Base-by-base conservation (phyloP, 2,113 vertebrate genomes). In the Naja naja region DNA sequence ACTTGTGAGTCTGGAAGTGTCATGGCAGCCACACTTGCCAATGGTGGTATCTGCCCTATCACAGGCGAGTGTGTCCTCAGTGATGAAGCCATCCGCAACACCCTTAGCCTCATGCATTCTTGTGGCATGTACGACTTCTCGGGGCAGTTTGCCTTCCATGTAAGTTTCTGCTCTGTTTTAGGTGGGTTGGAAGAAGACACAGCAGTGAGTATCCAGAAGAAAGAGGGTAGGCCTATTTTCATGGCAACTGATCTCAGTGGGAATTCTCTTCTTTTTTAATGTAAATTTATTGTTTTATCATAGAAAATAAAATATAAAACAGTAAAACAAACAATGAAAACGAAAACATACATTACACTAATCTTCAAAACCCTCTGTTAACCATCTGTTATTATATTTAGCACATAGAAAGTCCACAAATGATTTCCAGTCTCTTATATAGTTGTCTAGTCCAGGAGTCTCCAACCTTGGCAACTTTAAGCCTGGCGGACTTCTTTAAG, bases 51-150 rank as follows among this genome's bases (percentile, higher is more conserved):
- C 97, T 99, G 99, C 96, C 99, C 99, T 23, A 99, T 99, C 96
- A 99, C 99, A 27, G 99, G 99, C 0, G 99, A 92, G n/a, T 88
- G 45, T 88, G 45, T 92, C 45, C 86, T 92, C 85, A 99, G 98
- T 95, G 99, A 99, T 0, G 99, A 99, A 97, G 98, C 99, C 0
- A 99, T 99, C 92, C 98, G 99, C 39, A 98, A 99, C 96, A 99
- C 99, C 0, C 96, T 99, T 95, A 99, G 99, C 90, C 98, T 99
- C 92, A 99, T 99, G 99, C 99, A 99, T 94, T 99, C 99, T 91
- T 99, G 99, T 94, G 99, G 99, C 97, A 99, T 99, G 99, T 99
- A 99, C 94, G 99, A 99, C 97, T 99, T 99, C 90, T 99, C 99
- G 0, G 99, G 99, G 30, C 99, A 99, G 97, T 99, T 99, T 94